Conservation (phyloP, 2,797 vertebrate species). For the Thripadectes ignobilis region DNA sequence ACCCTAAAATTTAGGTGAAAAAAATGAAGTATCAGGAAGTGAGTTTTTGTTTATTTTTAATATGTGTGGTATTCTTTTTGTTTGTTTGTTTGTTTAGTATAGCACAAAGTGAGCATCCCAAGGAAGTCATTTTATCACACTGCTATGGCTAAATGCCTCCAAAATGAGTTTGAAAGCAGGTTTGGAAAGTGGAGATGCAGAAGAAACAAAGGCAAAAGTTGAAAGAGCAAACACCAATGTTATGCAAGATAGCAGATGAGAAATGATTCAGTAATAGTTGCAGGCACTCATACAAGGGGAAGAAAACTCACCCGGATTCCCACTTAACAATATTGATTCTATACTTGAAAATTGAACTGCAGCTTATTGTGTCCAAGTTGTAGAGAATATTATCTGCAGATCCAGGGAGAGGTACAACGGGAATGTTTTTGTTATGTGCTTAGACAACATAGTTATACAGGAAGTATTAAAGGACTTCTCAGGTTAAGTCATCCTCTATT, state of each 20-base stretch:
- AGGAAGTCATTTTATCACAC: neutral
- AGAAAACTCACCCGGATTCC: neutral
- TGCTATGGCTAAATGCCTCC: neutral
- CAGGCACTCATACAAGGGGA: neutral
- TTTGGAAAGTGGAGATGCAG: conserved; percentile 25
- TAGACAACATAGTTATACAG: neutral
- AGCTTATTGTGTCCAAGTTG: neutral
- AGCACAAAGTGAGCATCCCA: neutral
- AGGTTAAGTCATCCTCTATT: conserved; percentile 40
- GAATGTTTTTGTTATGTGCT: neutral
- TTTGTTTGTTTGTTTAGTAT: neutral
- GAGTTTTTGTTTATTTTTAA: neutral
- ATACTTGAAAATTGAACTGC: conserved; percentile 5
- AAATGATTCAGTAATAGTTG: conserved; percentile 32
- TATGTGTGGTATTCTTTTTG: neutral
- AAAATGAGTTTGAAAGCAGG: conserved; percentile 15
- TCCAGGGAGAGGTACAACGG: neutral
- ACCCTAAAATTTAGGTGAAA: neutral
- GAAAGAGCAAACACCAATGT: neutral
- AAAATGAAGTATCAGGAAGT: neutral
- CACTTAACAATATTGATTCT: conserved; percentile 22
- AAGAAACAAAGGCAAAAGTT: conserved; percentile 17
- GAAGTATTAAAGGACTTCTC: conserved; percentile 42
- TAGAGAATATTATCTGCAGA: neutral
- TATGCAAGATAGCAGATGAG: conserved; percentile 31